These are phyloP conservation scores for Drosophila pectinifera DNA, from an alignment of 1,140 invertebrate genomes.

Conservation along the genomic window DNA sequence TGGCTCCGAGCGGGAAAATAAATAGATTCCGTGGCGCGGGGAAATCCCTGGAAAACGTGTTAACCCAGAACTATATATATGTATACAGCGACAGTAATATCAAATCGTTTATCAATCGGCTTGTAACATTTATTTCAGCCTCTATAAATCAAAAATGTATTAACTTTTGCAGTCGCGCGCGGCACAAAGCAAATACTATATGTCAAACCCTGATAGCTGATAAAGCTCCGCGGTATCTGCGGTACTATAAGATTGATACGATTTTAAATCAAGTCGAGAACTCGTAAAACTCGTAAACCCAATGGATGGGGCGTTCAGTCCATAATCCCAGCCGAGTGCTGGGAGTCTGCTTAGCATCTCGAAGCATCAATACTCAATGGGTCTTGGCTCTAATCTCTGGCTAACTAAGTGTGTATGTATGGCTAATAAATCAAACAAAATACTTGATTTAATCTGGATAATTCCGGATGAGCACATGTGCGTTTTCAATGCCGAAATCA, in stretches of 20 bases:
- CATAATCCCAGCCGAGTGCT: neutral
- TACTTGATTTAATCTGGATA: conserved; percentile 30
- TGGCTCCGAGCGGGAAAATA: neutral
- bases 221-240: conserved; percentile 3
- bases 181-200: conserved; percentile 19
- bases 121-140: conserved; percentile 19
- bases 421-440: conserved; percentile 15
- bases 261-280: conserved; percentile 31
- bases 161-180: conserved; percentile 24
- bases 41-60: conserved; percentile 24
- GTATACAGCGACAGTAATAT: conserved; percentile 14
- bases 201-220: conserved; percentile 5
- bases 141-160: conserved; percentile 46
- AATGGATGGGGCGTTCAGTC: neutral
- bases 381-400: neutral
- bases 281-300: neutral
- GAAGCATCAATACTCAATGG: neutral
- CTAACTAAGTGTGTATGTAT: conserved; percentile 1
- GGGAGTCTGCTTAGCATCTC: neutral
- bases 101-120: conserved; percentile 42
- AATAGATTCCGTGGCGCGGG: neutral
- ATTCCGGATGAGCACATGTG: conserved; percentile 19
- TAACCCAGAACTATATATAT: neutral
- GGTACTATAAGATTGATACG: conserved; percentile 36
- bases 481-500: conserved; percentile 16